Percentiles rank a stretch among this genome's conserved stretches.
Evolutionary conservation across 53 echinoderm and acorn worm genomes (phyloP).

Genomic region (Luidia sarsii): DNA sequence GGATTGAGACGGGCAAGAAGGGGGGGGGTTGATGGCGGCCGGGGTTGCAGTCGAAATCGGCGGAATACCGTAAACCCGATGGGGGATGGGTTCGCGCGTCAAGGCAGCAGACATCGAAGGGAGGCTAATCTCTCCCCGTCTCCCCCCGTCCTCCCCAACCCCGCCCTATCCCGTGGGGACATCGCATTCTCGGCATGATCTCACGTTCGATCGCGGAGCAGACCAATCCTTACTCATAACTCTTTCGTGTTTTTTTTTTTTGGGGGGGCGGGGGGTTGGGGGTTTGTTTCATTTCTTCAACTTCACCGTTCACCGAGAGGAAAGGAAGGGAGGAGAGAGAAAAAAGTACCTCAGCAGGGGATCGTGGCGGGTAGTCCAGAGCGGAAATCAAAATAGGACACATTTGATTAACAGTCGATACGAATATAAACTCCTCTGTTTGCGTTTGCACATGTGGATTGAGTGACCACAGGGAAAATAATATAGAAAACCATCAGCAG

Average conservation of each 20-base stretch:
- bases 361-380: not conserved
- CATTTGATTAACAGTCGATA: slow-evolving; percentile 19
- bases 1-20: too few relatives aligned
- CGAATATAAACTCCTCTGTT: slow-evolving; percentile 1
- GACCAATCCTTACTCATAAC: slow-evolving; percentile 3
- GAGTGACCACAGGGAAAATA: not conserved
- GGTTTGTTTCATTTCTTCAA: too few relatives aligned
- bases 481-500: not conserved
- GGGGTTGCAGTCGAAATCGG: too few relatives aligned
- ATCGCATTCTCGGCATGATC: slow-evolving; percentile 26
- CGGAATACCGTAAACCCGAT: too few relatives aligned
- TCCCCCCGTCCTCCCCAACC: not conserved
- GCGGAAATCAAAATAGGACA: slow-evolving; percentile 47
- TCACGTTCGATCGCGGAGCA: slow-evolving; percentile 15
- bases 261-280: too few relatives aligned
- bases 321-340: not conserved
- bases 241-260: too few relatives aligned
- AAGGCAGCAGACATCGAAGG: too few relatives aligned
- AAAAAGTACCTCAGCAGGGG: not conserved
- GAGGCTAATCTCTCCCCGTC: not conserved
- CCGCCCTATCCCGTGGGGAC: not conserved
- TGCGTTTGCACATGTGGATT: slow-evolving; percentile 10
- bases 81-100: too few relatives aligned
- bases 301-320: not conserved
- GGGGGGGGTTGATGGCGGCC: too few relatives aligned